Percentiles rank a stretch among this genome's conserved stretches.
Conservation (phyloP, 1,140 invertebrate species). For the Polypedilum pembai region DNA sequence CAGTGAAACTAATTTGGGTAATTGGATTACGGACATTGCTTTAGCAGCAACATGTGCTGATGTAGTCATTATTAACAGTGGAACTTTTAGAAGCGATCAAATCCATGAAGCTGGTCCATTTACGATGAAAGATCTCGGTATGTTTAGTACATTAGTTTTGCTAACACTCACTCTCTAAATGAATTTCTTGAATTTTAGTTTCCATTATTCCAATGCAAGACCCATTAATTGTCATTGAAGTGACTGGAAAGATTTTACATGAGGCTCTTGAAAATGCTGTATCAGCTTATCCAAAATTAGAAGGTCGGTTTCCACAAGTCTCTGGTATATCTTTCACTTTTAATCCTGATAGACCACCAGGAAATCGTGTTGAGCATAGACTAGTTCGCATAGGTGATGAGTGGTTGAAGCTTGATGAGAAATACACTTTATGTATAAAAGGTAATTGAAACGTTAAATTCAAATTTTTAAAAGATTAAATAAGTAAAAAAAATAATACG, state of each 20-base stretch:
- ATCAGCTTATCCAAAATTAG: constrained; percentile 67
- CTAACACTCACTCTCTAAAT: too few relatives aligned
- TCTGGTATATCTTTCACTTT: constrained; percentile 77
- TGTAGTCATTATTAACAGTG: constrained; percentile 77
- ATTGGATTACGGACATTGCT: constrained; percentile 84
- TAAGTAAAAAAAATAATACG: too few relatives aligned
- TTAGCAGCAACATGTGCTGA: constrained; percentile 75
- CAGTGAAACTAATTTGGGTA: constrained; percentile 80
- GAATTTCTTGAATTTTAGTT: constrained; percentile 47
- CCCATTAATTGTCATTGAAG: constrained; percentile 47
- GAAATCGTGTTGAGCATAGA: constrained; percentile 58
- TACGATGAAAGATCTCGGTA: constrained; percentile 58
- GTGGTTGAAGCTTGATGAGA: constrained; percentile 62
- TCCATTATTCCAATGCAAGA: constrained; percentile 79
- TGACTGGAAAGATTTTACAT: constrained; percentile 53
- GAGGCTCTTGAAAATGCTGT: constrained; percentile 70
- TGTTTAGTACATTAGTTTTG: too few relatives aligned
- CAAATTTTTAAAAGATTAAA: too few relatives aligned
- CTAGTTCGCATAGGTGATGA: constrained; percentile 78
- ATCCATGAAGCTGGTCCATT: constrained; percentile 73
- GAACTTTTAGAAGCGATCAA: constrained; percentile 54
- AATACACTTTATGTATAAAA: constrained; percentile 74
- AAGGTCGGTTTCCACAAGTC: constrained; percentile 75
- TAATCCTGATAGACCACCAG: constrained; percentile 63
- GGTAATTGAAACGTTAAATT: too few relatives aligned